Base-by-base conservation (phyloP, 2,797 vertebrate genomes). In the Amniataba percoides region DNA sequence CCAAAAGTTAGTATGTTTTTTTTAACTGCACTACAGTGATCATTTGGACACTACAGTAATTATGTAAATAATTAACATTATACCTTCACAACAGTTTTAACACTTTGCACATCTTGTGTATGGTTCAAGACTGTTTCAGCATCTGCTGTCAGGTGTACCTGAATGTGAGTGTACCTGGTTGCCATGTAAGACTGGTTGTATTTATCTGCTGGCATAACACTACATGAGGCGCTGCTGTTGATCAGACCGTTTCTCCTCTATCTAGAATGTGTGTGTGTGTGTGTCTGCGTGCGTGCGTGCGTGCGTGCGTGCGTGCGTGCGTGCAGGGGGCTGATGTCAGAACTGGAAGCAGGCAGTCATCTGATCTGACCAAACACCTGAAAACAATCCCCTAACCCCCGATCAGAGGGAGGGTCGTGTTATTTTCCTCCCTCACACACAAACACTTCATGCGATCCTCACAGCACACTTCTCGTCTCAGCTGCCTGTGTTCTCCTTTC, bases 341-440 rank as follows among this genome's bases (percentile, higher is more conserved):
- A 49, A 60, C 27, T 18, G 76, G 67, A 62, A 79, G 69, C 65
- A 21, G 61, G 45, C 3, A 27, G 89, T 88, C 83, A 93, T 71
- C 53, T 70, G 87, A 93, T 90, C 80, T 36, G 59, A 61, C 71
- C 45, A 77, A 89, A 88, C 69, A 78, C 79, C 74, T 87, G 81
- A 91, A 93, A 92, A 90, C 91, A 92, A 88, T 86, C 87, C 83
- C 52, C 63, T 65, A 27, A 74, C 52, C 52, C 39, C 68, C 40
- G 5, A 69, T 43, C 63, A 40, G 69, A 64, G 74, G 60, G 77
- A 84, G 83, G 77, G 73, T 74, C 25, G 25, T 86, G 73, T 90
- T 84, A 62, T 88, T 77, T 90, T 77, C 76, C 74, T 60, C 43
- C 48, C 49, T 55, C 68, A 34, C 57, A 82, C 27, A 83, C 62